phyloP scores from a whole-genome alignment of 2,888 invertebrate species.

The Apamea sordens region DNA sequence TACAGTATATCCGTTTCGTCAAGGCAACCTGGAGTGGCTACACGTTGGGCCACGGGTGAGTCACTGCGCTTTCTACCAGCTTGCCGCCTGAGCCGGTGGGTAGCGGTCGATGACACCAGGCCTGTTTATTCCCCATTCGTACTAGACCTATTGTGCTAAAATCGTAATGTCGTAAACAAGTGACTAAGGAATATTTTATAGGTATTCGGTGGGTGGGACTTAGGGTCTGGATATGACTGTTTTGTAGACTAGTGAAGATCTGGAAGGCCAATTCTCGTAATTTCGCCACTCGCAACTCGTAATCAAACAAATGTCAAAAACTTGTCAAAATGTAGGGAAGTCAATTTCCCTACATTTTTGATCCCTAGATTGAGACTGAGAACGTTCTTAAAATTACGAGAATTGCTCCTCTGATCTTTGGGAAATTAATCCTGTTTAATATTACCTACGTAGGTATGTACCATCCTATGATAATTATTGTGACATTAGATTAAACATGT shows the following conservation, averaged over 20 bases:
- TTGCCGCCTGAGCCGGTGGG: slow-evolving; percentile 59
- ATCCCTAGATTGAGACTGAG: no score
- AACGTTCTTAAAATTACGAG: no score
- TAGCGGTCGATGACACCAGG: slow-evolving; percentile 72
- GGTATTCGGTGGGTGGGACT: slow-evolving; percentile 26
- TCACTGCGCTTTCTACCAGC: slow-evolving; percentile 74
- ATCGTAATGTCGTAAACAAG: slow-evolving; percentile 51
- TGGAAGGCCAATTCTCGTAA: no score
- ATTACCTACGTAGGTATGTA: neutral
- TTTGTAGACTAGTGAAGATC: slow-evolving; percentile 1
- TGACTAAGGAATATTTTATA: slow-evolving; percentile 48
- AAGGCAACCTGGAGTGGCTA: slow-evolving; percentile 75
- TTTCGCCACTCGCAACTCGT: no score
- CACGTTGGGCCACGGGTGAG: slow-evolving; percentile 75
- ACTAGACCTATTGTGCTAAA: slow-evolving; percentile 67
- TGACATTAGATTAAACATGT: neutral
- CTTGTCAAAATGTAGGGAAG: no score
- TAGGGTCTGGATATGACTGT: slow-evolving; percentile 15
- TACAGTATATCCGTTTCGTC: slow-evolving; percentile 49
- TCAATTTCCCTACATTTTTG: no score
- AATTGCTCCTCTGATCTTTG: no score
- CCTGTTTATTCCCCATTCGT: slow-evolving; percentile 63
- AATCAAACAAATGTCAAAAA: no score
- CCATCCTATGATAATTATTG: neutral
- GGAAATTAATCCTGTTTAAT: neutral